These are phyloP conservation scores for Seriola quinqueradiata DNA, from an alignment of 2,113 vertebrate genomes.

Conservation along the genomic window DNA sequence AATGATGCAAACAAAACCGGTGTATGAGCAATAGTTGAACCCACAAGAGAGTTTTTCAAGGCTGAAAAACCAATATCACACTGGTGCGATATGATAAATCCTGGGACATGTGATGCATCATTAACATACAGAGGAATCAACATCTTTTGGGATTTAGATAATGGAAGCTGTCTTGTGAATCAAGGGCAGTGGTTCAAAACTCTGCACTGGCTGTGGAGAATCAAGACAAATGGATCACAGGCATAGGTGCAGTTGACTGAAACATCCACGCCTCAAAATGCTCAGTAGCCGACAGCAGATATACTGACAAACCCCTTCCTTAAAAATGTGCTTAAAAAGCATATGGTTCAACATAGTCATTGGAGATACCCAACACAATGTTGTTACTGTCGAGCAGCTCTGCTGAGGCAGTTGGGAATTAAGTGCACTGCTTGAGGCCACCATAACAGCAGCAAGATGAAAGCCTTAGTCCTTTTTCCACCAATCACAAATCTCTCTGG, in stretches of 20 bases:
- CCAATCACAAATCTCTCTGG: conserved; percentile 18
- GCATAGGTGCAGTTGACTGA: too few relatives aligned
- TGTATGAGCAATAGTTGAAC: background rate
- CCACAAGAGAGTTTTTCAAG: background rate
- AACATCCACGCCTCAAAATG: too few relatives aligned
- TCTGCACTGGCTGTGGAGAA: background rate
- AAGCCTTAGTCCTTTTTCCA: conserved; percentile 19
- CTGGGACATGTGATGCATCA: background rate
- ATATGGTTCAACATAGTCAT: background rate
- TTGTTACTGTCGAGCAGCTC: conserved; percentile 11
- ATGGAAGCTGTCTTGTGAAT: background rate
- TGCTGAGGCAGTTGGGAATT: background rate
- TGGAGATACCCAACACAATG: background rate
- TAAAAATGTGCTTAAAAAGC: background rate
- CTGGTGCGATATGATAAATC: background rate
- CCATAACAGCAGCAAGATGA: conserved; percentile 22
- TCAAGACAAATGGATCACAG: background rate
- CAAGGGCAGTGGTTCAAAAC: background rate
- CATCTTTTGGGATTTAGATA: background rate
- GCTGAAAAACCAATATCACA: background rate
- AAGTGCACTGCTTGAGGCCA: conserved; percentile 3
- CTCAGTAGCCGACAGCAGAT: background rate
- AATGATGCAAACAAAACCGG: background rate
- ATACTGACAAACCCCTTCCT: background rate
- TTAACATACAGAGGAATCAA: too few relatives aligned